Base-by-base conservation (phyloP, 2,888 invertebrate species). In the Netelia virgata region DNA sequence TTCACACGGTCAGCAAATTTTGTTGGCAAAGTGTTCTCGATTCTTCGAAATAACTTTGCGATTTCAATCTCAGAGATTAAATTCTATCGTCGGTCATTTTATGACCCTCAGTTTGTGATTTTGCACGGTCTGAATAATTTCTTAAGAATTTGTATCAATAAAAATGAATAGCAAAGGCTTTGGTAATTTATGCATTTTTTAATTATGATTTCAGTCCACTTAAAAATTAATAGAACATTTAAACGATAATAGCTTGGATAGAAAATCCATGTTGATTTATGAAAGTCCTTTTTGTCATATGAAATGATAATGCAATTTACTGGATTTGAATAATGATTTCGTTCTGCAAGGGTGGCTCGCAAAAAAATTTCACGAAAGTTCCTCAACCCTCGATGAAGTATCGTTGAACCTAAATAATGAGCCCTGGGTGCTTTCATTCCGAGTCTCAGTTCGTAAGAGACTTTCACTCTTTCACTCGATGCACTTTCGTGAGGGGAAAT, bases 311-410 rank as follows among this genome's bases (percentile, higher is more conserved):
- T 36, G 6, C 36, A 36, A 5, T 36, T 36, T 36, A 36, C 36
- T 36, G 36, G 6, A 36, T 36, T 5, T 47, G 82, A 77, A 75
- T 36, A 77, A 85, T 70, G 82, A 89, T 88, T 88, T 87, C 86
- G 90, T 89, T 90, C 88, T 87, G 86, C 85, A 87, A 50, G 77
- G 66, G 88, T 10, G 14, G 11, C 11, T 47, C 11, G 10, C 47
- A 0, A 14, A 11, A 87, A 91, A 90, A 90, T 91, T 63, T 90
- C 85, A 86, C 73, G 89, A 90, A 90, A 90, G 87, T 87, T 80
- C 36, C 57, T 75, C 47, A 63, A 41, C 41, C 23, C 64, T 36
- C 64, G 47, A 10, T 47, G 8, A 47, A 47, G 14, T 47, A 14
- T 50, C 36, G 50, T n/a, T 36, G 11, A 20, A 23, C 53, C 36